Conservation (phyloP, 1,140 invertebrate genomes). For the Probaryconus sp. region DNA sequence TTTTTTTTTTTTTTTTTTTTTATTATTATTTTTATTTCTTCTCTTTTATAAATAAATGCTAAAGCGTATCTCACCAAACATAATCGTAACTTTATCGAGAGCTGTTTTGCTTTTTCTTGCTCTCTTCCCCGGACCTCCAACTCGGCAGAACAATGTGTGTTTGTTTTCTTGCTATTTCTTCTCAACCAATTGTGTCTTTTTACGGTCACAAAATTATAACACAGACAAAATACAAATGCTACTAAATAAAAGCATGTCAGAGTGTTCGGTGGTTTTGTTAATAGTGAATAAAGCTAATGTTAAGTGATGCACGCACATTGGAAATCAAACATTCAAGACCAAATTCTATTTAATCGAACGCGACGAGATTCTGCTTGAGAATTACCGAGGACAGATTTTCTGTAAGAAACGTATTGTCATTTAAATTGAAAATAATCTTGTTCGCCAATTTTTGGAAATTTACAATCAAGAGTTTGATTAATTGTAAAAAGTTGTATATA, state of each 20-base stretch:
- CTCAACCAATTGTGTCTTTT: constrained; percentile 15
- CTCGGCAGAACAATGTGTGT: constrained; percentile 22
- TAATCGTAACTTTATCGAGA: neutral
- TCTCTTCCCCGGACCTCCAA: neutral
- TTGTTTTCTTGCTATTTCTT: constrained; percentile 47
- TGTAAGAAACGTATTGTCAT: too few relatives aligned
- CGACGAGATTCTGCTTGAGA: too few relatives aligned
- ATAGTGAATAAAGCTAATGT: constrained; percentile 65
- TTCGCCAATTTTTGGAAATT: too few relatives aligned
- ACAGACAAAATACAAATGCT: constrained; percentile 74
- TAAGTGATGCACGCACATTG: constrained; percentile 73
- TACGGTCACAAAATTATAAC: constrained; percentile 50
- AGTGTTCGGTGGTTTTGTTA: constrained; percentile 67
- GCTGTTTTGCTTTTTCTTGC: neutral
- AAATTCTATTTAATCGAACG: neutral
- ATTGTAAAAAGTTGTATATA: too few relatives aligned
- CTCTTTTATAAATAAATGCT: neutral
- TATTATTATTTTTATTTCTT: too few relatives aligned
- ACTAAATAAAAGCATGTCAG: constrained; percentile 76
- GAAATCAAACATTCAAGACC: constrained; percentile 51
- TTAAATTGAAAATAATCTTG: too few relatives aligned
- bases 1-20: too few relatives aligned
- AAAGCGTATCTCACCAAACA: neutral
- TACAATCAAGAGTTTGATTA: too few relatives aligned
- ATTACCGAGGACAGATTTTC: too few relatives aligned